Evolutionary conservation across 1,140 invertebrate genomes (phyloP), one percentile per base, ranked within the genome.

Genomic region (Laupala kohalensis): DNA sequence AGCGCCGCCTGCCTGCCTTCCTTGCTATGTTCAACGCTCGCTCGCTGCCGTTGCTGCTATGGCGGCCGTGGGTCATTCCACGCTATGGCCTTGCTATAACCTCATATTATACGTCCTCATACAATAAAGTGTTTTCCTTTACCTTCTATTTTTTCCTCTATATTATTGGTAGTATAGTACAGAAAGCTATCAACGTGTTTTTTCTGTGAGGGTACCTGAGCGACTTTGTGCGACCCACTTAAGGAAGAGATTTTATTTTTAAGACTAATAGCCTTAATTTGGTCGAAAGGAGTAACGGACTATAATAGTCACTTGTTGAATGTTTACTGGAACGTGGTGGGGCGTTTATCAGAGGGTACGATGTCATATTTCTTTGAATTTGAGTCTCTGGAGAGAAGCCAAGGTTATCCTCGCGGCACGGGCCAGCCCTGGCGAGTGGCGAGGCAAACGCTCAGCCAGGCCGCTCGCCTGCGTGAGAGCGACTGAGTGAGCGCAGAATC

Each of bases 341-440:
- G 6, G 5, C 63, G 6, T 23, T 64, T 65, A 62, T 63, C n/a
- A 23, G 23, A 28, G 13, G 9, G 12, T 27, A 27, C 53, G 37
- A 27, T 62, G 67, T 72, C 71, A 68, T 72, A 72, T 28, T 72
- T 72, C 71, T 72, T 53, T 72, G 65, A 69, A 69, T 69, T 72
- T 69, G 63, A 62, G 67, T 66, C 28, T n/a, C 29, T 67, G 67
- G 71, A 72, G 13, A 25, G 62, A 68, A n/a, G 71, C 65, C 67
- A 68, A 72, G 71, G 71, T 68, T 72, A 72, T 15, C 27, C 62
- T 37, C 9, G 37, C 37, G 19, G 37, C 37, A 53, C 37, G 24
- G 25, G 69, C 69, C 15, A 70, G 53, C 53, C 30, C n/a, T n/a
- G n/a, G n/a, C n/a, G n/a, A n/a, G n/a, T n/a, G n/a, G n/a, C n/a